Evolutionary conservation across 1,140 invertebrate genomes (phyloP).

Genomic region (Himalopsyche phryganea): DNA sequence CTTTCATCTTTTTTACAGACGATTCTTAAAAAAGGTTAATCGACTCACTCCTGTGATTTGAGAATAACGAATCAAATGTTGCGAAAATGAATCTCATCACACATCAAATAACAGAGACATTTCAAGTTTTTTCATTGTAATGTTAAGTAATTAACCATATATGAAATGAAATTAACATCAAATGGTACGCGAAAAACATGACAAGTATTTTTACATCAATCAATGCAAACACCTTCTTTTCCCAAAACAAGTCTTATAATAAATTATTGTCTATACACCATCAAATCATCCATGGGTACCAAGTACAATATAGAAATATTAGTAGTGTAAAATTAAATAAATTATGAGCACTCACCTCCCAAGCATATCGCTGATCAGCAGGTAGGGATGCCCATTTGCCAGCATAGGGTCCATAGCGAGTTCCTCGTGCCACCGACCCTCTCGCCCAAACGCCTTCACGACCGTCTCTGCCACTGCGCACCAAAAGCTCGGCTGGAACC

Average conservation of each 20-base stretch:
- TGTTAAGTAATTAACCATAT: no score
- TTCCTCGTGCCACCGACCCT: constrained; percentile 18
- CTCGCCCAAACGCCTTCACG: constrained; percentile 31
- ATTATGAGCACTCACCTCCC: constrained; percentile 28
- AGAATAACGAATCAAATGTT: no score
- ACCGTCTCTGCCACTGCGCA: constrained; percentile 21
- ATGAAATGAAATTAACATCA: no score
- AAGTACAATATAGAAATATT: neutral
- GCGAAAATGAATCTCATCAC: no score
- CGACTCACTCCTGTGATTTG: neutral
- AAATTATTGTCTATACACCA: no score
- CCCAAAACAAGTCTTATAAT: no score
- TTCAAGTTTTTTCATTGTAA: no score
- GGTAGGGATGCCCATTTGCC: constrained; percentile 30
- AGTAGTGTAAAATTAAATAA: neutral
- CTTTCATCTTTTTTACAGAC: constrained; percentile 5
- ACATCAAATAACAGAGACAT: no score
- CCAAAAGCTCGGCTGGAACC: constrained; percentile 24
- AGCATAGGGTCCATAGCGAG: constrained; percentile 29
- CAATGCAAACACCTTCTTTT: no score
- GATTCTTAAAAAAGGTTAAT: neutral
- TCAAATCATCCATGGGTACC: no score
- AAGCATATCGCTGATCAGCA: constrained; percentile 27
- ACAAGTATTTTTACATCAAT: no score
- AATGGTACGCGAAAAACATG: no score